Base-by-base conservation (phyloP, 2,113 vertebrate genomes). In the Phalacrocorax aristotelis region DNA sequence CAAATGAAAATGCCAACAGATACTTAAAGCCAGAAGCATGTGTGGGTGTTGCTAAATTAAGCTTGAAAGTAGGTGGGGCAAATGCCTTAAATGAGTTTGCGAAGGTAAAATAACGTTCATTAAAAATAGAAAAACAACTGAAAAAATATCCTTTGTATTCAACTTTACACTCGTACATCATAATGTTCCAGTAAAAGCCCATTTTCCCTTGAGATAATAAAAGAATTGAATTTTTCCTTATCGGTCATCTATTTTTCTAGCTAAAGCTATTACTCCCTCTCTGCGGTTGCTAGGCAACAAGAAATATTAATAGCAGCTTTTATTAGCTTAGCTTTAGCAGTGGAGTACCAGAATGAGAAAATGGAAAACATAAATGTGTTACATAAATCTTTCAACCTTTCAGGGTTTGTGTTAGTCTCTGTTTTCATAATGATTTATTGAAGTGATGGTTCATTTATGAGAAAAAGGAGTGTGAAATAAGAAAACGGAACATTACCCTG, bases 181-280 rank as follows among this genome's bases (percentile, higher is more conserved):
- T 99, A 99, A 99, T 99, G 99, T 99, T 98, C 98, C 98, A 98
- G 99, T 99, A 99, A 99, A 99, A 99, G 99, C 99, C 98, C 99
- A 98, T 99, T 99, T 99, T 99, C 99, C 99, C 99, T 98, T 99
- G 99, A 99, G 99, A 99, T 99, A 99, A 99, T 99, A 99, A 99
- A 99, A 99, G 99, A 99, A 99, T 99, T 99, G 99, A 99, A 99
- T 99, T 99, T 99, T 99, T 99, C 99, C 99, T 99, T 99, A 99
- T 99, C 99, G 99, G 99, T 99, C 98, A 99, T 99, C 99, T 99
- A 99, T 99, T 99, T 99, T 99, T 99, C 99, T 98, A 98, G 99
- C 99, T 99, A 98, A 99, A 99, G 99, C 99, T 99, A 99, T 99
- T 99, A 99, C 99, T 99, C 99, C 99, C 99, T 98, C 99, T 99